Percentiles rank a stretch among this genome's conserved stretches.
These are phyloP conservation scores for Pachyrhynchus sulphureomaculatus DNA, from an alignment of 1,140 invertebrate genomes.

Conservation along the genomic window DNA sequence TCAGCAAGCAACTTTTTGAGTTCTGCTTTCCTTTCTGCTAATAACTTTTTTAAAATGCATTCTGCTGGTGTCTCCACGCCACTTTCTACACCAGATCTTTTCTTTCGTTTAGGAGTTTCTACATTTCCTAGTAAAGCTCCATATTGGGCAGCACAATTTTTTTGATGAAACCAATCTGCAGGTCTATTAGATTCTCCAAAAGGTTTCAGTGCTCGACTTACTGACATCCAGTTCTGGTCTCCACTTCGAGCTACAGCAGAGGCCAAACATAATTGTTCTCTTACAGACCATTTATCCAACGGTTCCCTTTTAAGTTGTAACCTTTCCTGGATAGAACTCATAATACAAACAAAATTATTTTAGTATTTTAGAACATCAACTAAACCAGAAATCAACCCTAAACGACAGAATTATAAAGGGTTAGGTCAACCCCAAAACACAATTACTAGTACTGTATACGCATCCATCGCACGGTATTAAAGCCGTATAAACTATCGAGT, in stretches of 20 bases:
- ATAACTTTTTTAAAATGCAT: slow-evolving; percentile 75
- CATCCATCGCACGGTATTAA: too few species aligned
- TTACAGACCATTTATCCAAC: slow-evolving; percentile 79
- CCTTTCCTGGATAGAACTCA: slow-evolving; percentile 60
- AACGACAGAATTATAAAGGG: too few species aligned
- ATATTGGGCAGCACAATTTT: slow-evolving; percentile 90
- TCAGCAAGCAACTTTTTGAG: slow-evolving; percentile 69
- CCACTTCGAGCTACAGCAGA: slow-evolving; percentile 85
- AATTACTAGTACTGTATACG: too few species aligned
- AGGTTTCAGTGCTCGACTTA: slow-evolving; percentile 74
- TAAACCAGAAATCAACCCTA: too few species aligned
- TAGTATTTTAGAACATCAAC: too few species aligned
- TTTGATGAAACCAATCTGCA: slow-evolving; percentile 88
- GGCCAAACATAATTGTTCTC: slow-evolving; percentile 82
- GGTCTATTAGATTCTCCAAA: slow-evolving; percentile 75
- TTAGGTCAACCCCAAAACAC: too few species aligned
- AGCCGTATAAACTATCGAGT: too few species aligned
- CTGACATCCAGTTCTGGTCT: slow-evolving; percentile 93
- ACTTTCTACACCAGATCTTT: slow-evolving; percentile 62
- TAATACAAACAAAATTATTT: too few species aligned
- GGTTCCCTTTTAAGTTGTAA: slow-evolving; percentile 69
- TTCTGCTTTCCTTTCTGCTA: slow-evolving; percentile 74
- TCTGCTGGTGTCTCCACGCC: slow-evolving; percentile 74
- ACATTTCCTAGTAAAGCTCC: slow-evolving; percentile 78
- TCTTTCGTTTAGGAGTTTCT: slow-evolving; percentile 85